Evolutionary conservation across 2,888 invertebrate genomes (phyloP).

Genomic region (Nasonia oneida): DNA sequence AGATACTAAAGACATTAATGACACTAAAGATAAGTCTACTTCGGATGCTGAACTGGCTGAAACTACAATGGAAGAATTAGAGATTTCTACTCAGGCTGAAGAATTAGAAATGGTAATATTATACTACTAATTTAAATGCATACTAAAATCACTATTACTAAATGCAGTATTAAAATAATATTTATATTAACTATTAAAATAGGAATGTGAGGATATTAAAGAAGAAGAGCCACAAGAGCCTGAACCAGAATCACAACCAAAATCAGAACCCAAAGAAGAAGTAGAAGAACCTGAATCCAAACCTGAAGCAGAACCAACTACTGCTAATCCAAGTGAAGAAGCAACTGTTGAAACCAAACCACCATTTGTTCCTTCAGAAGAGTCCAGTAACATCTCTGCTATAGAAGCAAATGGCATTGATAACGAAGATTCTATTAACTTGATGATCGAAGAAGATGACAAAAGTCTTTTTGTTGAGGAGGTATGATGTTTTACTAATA

Average conservation of each 20-base stretch:
- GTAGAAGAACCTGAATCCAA: slow-evolving; percentile 44
- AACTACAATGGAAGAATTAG: slow-evolving; percentile 45
- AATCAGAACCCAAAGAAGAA: background rate
- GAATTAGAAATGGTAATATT: slow-evolving; percentile 59
- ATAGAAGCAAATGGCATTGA: slow-evolving; percentile 83
- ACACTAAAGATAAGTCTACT: slow-evolving; percentile 13
- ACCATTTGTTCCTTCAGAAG: slow-evolving; percentile 52
- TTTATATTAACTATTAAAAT: background rate
- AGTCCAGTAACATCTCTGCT: slow-evolving; percentile 67
- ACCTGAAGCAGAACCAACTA: slow-evolving; percentile 35
- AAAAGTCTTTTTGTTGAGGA: slow-evolving; percentile 88
- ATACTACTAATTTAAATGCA: background rate
- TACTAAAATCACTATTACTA: background rate
- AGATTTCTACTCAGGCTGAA: slow-evolving; percentile 58
- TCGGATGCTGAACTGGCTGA: background rate
- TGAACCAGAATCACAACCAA: background rate
- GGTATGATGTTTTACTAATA: slow-evolving; percentile 79
- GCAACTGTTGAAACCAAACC: slow-evolving; percentile 60
- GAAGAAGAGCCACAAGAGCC: slow-evolving; percentile 3
- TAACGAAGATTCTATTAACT: slow-evolving; percentile 89
- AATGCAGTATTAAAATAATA: background rate
- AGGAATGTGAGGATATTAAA: slow-evolving; percentile 54
- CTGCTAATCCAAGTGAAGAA: background rate
- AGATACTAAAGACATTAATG: background rate
- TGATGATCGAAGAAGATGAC: slow-evolving; percentile 91